Evolutionary conservation across 2,113 vertebrate species (phyloP).

Genomic region (Perca flavescens): DNA sequence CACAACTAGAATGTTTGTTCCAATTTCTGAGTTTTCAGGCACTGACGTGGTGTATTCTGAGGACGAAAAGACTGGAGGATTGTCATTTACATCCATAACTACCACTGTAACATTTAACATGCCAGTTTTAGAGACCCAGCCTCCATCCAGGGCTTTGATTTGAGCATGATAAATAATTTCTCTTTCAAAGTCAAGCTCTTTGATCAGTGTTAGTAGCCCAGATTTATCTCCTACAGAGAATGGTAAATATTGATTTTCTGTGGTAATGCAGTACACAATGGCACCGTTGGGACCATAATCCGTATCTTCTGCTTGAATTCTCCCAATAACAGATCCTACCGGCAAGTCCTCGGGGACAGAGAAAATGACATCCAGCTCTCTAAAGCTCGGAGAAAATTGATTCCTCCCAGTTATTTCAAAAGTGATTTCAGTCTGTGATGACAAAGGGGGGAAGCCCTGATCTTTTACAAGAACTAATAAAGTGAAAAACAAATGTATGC

Average conservation of each 20-base stretch:
- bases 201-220: slow-evolving; percentile 77
- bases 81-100: slow-evolving; percentile 84
- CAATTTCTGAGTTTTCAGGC: slow-evolving; percentile 79
- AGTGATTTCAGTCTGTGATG: slow-evolving; percentile 69
- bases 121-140: slow-evolving; percentile 77
- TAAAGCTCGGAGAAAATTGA: slow-evolving; percentile 77
- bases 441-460: slow-evolving; percentile 76
- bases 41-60: slow-evolving; percentile 67
- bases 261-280: slow-evolving; percentile 72
- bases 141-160: slow-evolving; percentile 79
- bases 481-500: slow-evolving; percentile 54
- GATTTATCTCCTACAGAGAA: slow-evolving; percentile 76
- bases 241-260: slow-evolving; percentile 60
- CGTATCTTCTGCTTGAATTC: slow-evolving; percentile 78
- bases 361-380: slow-evolving; percentile 59
- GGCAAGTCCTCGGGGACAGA: slow-evolving; percentile 81
- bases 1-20: slow-evolving; percentile 68
- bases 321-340: slow-evolving; percentile 79
- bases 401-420: slow-evolving; percentile 80
- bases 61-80: slow-evolving; percentile 79
- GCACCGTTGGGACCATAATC: slow-evolving; percentile 81
- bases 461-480: slow-evolving; percentile 76
- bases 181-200: slow-evolving; percentile 81
- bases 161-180: slow-evolving; percentile 60
- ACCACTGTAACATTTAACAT: slow-evolving; percentile 76